Evolutionary conservation across 2,888 invertebrate species (phyloP).

Genomic region (Agrochola macilenta): DNA sequence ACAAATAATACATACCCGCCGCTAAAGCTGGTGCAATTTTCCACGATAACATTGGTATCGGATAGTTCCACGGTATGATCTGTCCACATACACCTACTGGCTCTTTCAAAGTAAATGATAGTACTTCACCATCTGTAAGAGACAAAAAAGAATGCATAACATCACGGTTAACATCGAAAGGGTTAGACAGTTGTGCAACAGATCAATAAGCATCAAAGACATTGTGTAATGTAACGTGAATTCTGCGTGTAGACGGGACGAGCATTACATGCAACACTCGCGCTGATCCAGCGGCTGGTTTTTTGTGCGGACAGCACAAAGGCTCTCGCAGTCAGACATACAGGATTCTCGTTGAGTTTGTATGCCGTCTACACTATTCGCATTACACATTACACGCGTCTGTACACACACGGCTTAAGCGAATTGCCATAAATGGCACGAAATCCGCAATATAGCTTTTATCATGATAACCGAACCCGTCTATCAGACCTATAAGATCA

Average conservation of each 20-base stretch:
- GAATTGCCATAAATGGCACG: background rate
- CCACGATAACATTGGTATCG: conserved; percentile 98
- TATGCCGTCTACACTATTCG: no score
- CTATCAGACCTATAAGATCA: background rate
- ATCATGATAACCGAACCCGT: no score
- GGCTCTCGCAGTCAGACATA: no score
- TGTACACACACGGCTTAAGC: no score
- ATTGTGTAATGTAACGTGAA: no score
- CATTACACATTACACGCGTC: no score
- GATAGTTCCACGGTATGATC: conserved; percentile 99
- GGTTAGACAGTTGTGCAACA: background rate
- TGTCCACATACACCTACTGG: conserved; percentile 97
- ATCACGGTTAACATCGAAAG: background rate
- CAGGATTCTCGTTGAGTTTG: no score
- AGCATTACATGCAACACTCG: no score
- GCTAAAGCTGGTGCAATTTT: conserved; percentile 96
- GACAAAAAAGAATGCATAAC: background rate
- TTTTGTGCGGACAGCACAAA: no score
- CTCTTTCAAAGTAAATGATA: conserved; percentile 96
- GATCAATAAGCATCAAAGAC: background rate
- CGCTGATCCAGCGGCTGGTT: no score
- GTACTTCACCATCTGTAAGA: conserved; percentile 93
- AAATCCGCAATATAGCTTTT: background rate
- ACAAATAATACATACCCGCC: conserved; percentile 82
- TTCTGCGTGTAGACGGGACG: no score